These are phyloP conservation scores for Dasyprocta punctata DNA, from an alignment of 2,113 vertebrate genomes.

Conservation along the genomic window DNA sequence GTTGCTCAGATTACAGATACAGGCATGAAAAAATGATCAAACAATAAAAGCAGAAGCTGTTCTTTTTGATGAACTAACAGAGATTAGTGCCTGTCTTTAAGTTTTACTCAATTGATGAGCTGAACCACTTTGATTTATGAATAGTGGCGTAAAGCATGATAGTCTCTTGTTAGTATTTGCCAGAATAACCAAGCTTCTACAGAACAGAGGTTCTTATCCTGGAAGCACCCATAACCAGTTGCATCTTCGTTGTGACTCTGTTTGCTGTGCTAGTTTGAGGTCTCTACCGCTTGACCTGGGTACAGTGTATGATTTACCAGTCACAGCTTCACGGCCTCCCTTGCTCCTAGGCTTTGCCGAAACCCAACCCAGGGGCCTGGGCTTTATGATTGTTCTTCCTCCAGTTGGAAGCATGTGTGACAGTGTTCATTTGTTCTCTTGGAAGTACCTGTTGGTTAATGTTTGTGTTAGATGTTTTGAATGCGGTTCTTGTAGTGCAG, in stretches of 20 bases:
- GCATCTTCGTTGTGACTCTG: slow-evolving; percentile 8
- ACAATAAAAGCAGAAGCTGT: too few species aligned
- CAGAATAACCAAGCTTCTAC: slow-evolving; percentile 29
- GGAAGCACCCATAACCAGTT: background rate
- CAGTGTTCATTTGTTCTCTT: background rate
- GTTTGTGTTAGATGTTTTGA: background rate
- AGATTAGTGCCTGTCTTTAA: background rate
- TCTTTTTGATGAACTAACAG: too few species aligned
- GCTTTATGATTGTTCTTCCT: background rate
- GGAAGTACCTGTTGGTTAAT: background rate
- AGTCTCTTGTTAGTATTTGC: slow-evolving; percentile 34
- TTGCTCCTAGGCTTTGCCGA: slow-evolving; percentile 36
- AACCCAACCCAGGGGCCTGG: background rate
- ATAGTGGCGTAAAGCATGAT: background rate
- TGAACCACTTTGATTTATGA: slow-evolving; percentile 24
- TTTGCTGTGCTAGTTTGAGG: slow-evolving; percentile 42
- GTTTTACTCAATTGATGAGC: slow-evolving; percentile 33
- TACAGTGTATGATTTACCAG: background rate
- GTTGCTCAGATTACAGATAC: too few species aligned
- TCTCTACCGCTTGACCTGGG: background rate
- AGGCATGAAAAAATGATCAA: too few species aligned
- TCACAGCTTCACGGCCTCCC: background rate
- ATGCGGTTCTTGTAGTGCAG: slow-evolving; percentile 23
- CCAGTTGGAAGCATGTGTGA: background rate
- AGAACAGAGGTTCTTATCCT: background rate